These are phyloP conservation scores for Crotalus helleri DNA, from an alignment of 2,113 vertebrate genomes.

Conservation along the genomic window DNA sequence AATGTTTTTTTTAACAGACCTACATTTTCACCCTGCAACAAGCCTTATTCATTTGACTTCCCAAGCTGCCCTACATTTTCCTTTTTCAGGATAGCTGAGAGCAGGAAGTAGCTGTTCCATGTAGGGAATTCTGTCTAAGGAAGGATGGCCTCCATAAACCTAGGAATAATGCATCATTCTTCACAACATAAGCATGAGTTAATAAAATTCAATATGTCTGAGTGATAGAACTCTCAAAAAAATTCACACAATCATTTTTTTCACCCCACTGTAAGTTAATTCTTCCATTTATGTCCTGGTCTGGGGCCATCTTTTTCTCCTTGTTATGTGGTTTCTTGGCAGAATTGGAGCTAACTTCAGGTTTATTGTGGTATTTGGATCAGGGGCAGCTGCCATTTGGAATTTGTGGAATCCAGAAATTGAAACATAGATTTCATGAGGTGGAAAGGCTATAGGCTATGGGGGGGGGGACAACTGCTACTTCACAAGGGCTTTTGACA, in stretches of 20 bases:
- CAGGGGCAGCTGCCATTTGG: neutral
- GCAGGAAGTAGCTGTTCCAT: slow-evolving; percentile 1
- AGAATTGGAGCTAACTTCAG: neutral
- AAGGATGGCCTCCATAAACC: slow-evolving; percentile 17
- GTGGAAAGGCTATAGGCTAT: neutral
- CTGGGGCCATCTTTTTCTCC: neutral
- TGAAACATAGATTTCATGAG: neutral
- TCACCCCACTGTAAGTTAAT: neutral
- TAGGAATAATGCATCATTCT: slow-evolving; percentile 2
- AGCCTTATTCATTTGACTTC: slow-evolving; percentile 24
- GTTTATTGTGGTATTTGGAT: neutral
- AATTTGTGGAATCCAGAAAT: neutral
- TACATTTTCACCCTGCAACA: neutral
- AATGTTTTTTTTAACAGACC: slow-evolving; percentile 41
- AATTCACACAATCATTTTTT: neutral
- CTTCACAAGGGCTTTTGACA: neutral
- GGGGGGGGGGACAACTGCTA: neutral
- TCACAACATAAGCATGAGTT: neutral
- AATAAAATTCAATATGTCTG: neutral
- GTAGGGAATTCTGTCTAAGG: slow-evolving; percentile 6
- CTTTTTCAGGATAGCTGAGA: slow-evolving; percentile 29
- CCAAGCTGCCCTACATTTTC: slow-evolving; percentile 41
- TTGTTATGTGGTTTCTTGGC: neutral
- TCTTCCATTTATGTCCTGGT: neutral
- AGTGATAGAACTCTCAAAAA: neutral